phyloP scores from a whole-genome alignment of 2,113 vertebrate species.

The Etia nguti region DNA sequence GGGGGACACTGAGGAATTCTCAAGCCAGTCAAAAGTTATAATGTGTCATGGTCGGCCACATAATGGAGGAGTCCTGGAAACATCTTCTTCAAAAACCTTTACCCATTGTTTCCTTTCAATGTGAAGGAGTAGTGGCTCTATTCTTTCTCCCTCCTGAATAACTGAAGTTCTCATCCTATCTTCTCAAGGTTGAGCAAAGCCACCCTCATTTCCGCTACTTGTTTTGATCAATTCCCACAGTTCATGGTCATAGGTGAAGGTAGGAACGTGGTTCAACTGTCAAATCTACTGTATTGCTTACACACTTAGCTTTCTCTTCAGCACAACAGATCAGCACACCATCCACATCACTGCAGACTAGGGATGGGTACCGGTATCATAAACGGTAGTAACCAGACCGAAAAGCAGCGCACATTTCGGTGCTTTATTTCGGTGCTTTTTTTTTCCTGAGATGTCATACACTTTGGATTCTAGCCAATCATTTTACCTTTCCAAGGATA shows the following conservation, averaged over 20 bases:
- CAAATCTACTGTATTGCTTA: background rate
- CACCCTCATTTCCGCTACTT: background rate
- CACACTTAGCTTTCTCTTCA: background rate
- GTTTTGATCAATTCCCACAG: background rate
- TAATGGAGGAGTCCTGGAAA: background rate
- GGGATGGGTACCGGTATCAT: too few species aligned
- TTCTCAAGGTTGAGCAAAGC: background rate
- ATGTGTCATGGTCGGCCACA: background rate
- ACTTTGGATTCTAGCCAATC: too few species aligned
- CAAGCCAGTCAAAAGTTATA: background rate
- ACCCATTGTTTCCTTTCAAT: background rate
- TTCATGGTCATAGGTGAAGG: background rate
- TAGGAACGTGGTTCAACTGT: background rate
- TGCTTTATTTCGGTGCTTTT: too few species aligned
- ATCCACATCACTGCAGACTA: background rate
- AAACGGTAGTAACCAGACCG: too few species aligned
- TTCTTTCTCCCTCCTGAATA: background rate
- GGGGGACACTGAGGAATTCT: too few species aligned
- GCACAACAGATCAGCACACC: background rate
- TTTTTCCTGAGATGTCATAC: too few species aligned
- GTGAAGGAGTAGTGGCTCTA: background rate
- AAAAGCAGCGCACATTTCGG: too few species aligned
- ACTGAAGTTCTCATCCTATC: background rate
- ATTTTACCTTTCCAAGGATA: too few species aligned
- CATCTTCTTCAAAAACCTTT: background rate